Evolutionary conservation across 2,888 invertebrate species (phyloP).

Genomic region (Timandra comae): DNA sequence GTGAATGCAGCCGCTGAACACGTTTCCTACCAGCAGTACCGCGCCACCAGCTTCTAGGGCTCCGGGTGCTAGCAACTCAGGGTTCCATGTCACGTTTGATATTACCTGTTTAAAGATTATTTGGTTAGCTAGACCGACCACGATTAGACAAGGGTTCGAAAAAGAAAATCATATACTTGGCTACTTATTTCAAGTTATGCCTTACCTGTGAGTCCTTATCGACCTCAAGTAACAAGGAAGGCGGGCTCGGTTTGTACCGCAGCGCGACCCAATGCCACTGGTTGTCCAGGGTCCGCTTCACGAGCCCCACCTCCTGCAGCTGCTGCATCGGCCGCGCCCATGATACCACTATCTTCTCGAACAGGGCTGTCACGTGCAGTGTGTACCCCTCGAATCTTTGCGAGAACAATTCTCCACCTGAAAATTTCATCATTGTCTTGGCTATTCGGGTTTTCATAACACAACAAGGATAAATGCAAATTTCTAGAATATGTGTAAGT

Average conservation of each 20-base stretch:
- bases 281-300: constrained; percentile 85
- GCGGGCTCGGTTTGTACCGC: constrained; percentile 71
- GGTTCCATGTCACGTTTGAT: constrained; percentile 87
- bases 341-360: constrained; percentile 77
- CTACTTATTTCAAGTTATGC: no score
- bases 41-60: constrained; percentile 84
- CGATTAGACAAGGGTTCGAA: no score
- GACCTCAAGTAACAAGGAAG: constrained; percentile 57
- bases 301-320: constrained; percentile 79
- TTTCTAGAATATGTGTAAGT: no score
- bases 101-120: no score
- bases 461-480: no score
- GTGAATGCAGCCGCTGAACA: constrained; percentile 88
- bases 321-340: constrained; percentile 73
- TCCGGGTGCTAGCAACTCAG: constrained; percentile 83
- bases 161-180: no score
- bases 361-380: constrained; percentile 77
- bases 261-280: constrained; percentile 87
- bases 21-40: constrained; percentile 85
- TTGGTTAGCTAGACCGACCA: neutral
- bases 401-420: constrained; percentile 83
- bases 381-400: constrained; percentile 81
- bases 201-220: constrained; percentile 56
- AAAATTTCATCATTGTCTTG: no score
- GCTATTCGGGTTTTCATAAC: no score